Conservation (phyloP, 2,113 vertebrate genomes). For the Sterrhoptilus dennistouni region DNA sequence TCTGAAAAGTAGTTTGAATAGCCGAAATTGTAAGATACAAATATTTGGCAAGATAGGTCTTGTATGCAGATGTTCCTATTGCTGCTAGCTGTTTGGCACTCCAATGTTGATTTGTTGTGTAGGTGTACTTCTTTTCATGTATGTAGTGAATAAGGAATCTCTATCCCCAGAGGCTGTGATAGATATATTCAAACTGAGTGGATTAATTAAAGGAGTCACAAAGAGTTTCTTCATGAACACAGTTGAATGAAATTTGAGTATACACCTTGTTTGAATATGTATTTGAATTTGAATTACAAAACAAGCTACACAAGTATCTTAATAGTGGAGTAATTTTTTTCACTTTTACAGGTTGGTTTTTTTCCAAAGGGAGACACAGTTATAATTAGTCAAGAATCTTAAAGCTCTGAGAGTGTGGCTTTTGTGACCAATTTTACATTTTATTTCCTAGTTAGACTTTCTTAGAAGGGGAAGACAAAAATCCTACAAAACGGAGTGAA, state of each 20-base stretch:
- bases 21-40: not conserved
- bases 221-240: not conserved
- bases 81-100: not conserved
- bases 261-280: not conserved
- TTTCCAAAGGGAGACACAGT: not conserved
- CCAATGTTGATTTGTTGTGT: not conserved
- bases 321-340: not conserved
- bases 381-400: not conserved
- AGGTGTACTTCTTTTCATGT: not conserved
- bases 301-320: not conserved
- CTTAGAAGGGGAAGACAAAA: not conserved
- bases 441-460: not conserved
- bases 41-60: not conserved
- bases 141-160: not conserved
- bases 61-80: not conserved
- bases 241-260: not conserved
- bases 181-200: not conserved
- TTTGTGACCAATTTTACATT: not conserved
- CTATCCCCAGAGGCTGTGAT: not conserved
- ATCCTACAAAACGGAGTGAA: not conserved
- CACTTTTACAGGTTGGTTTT: fast-evolving
- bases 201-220: not conserved
- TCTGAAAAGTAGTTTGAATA: not conserved
- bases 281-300: not conserved
- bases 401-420: not conserved